These are phyloP conservation scores for Porites divaricata DNA, from an alignment of 92 coral and sea anemone genomes.

Conservation along the genomic window DNA sequence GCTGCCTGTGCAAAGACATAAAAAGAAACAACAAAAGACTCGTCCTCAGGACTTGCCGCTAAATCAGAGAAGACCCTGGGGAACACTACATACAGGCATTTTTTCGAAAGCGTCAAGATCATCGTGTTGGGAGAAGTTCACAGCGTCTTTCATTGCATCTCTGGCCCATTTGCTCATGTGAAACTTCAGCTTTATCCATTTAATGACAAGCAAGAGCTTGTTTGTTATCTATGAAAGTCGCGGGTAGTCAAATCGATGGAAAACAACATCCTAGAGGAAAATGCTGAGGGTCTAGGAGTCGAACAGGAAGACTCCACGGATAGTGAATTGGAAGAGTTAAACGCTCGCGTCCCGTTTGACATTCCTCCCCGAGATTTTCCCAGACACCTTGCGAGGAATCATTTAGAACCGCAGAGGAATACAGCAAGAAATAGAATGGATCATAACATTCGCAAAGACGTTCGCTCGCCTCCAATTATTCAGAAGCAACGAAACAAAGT, in stretches of 20 bases:
- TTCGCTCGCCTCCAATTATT: constrained; percentile 48
- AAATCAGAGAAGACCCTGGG: constrained; percentile 1
- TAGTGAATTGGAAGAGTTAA: constrained; percentile 81
- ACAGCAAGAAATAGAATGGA: constrained; percentile 62
- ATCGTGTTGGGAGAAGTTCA: neutral
- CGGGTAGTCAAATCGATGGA: constrained; percentile 43
- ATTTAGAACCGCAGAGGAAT: constrained; percentile 70
- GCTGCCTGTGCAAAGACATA: no score
- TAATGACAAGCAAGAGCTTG: neutral
- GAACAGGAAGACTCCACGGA: constrained; percentile 84
- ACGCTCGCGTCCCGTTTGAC: constrained; percentile 81
- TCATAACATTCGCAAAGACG: constrained; percentile 48
- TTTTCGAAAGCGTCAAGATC: neutral
- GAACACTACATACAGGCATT: neutral
- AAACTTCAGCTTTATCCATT: neutral
- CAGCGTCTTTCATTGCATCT: neutral
- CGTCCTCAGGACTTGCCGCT: neutral
- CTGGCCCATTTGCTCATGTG: neutral
- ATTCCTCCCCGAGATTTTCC: constrained; percentile 90
- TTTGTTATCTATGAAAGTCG: constrained; percentile 39
- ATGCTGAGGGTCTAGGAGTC: constrained; percentile 36
- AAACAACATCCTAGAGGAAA: constrained; percentile 42
- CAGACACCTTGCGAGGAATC: constrained; percentile 62
- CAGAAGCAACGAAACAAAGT: constrained; percentile 65
- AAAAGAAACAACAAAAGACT: neutral